Percentiles rank a stretch among this genome's conserved stretches.
Conservation (phyloP, 2,797 vertebrate genomes). For the Ceryle rudis region DNA sequence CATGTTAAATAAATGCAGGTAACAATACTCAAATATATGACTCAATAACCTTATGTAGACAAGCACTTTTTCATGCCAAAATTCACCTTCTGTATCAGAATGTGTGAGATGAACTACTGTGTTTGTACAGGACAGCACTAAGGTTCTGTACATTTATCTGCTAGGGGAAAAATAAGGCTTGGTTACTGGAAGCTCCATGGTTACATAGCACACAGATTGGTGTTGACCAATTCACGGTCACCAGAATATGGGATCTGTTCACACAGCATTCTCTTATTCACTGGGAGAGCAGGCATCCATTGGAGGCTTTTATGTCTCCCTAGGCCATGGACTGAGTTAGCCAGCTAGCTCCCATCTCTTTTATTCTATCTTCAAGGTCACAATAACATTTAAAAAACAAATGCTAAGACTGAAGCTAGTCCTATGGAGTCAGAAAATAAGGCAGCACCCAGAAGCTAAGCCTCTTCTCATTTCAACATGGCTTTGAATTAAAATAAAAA, state of each 20-base stretch:
- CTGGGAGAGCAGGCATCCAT: background rate
- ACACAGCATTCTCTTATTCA: background rate
- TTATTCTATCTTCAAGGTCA: background rate
- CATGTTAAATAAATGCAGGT: background rate
- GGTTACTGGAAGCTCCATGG: background rate
- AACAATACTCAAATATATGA: background rate
- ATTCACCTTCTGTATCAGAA: rapidly evolving
- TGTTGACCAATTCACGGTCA: background rate
- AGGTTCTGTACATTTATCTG: background rate
- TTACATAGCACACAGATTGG: background rate
- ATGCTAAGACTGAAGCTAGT: background rate
- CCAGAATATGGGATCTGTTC: background rate
- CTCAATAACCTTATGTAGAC: background rate
- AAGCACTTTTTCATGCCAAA: background rate
- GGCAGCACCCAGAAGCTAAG: background rate
- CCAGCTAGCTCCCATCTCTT: background rate
- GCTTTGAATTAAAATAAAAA: background rate
- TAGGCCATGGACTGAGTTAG: background rate
- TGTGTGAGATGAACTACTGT: background rate
- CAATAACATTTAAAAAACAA: background rate
- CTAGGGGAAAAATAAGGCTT: background rate
- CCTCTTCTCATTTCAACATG: background rate
- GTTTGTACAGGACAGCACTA: background rate
- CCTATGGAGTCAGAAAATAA: background rate
- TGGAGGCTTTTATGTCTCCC: background rate